These are phyloP conservation scores for Mus caroli DNA, from an alignment of 2,797 vertebrate species.

Conservation along the genomic window DNA sequence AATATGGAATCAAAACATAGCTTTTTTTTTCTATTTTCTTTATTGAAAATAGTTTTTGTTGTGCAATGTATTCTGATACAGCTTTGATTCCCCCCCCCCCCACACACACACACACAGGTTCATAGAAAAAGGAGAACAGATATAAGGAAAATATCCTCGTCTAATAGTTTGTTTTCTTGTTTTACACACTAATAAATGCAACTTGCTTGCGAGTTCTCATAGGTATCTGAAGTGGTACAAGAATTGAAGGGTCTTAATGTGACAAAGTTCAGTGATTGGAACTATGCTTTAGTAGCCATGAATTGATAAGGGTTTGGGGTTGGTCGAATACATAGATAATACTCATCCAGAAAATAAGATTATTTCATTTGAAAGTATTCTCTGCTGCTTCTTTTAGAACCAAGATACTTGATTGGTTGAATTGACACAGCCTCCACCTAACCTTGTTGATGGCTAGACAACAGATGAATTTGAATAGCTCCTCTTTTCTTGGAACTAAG, in stretches of 20 bases:
- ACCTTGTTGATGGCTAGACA: slow-evolving; percentile 54
- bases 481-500: slow-evolving; percentile 37
- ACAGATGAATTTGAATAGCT: slow-evolving; percentile 62
- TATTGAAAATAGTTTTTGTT: background rate
- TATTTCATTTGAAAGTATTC: slow-evolving; percentile 55
- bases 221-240: background rate
- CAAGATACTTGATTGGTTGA: slow-evolving; percentile 54
- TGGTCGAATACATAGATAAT: slow-evolving; percentile 33
- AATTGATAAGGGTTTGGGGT: background rate
- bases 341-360: slow-evolving; percentile 64
- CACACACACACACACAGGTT: background rate
- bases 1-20: slow-evolving; percentile 10
- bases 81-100: background rate
- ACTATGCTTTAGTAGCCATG: slow-evolving; percentile 9
- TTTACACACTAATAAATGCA: slow-evolving; percentile 48
- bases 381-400: slow-evolving; percentile 52
- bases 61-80: background rate
- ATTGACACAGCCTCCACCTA: slow-evolving; percentile 50
- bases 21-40: slow-evolving; percentile 18
- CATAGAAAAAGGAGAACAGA: slow-evolving; percentile 10
- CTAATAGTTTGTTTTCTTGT: slow-evolving; percentile 36
- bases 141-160: slow-evolving; percentile 41
- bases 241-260: slow-evolving; percentile 53
- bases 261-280: slow-evolving; percentile 13
- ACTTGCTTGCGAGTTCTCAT: slow-evolving; percentile 52